Conservation (phyloP, 35 echinoderm and acorn worm species). For the Amphiura filiformis region DNA sequence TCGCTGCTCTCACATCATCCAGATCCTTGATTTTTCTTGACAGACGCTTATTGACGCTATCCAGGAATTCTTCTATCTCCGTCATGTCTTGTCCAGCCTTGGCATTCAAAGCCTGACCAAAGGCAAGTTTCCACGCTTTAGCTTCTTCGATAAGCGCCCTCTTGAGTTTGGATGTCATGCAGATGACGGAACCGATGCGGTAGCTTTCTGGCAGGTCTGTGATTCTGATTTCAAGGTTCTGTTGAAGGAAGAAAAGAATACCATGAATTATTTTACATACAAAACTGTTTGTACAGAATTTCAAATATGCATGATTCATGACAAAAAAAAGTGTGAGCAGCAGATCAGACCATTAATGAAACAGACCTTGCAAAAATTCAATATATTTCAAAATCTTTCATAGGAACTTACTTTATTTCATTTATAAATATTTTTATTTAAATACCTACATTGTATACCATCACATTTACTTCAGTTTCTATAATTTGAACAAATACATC, state of each 20-base stretch:
- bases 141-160: conserved; percentile 72
- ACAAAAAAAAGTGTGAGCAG: too few species aligned
- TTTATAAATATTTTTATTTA: too few species aligned
- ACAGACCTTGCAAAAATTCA: too few species aligned
- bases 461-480: too few species aligned
- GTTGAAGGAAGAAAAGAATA: background rate
- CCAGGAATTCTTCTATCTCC: conserved; percentile 91
- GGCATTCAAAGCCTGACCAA: conserved; percentile 82
- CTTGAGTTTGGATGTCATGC: conserved; percentile 78
- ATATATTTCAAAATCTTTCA: too few species aligned
- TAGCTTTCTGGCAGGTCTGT: conserved; percentile 71
- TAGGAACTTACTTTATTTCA: too few species aligned
- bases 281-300: background rate
- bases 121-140: conserved; percentile 91
- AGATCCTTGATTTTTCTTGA: conserved; percentile 88
- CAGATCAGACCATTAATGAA: too few species aligned
- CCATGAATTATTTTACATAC: background rate
- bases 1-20: conserved; percentile 84
- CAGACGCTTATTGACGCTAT: conserved; percentile 86
- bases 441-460: too few species aligned
- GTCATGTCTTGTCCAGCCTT: conserved; percentile 89
- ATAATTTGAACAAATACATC: too few species aligned
- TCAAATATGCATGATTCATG: too few species aligned
- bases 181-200: conserved; percentile 88
- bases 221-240: conserved; percentile 63